Conservation (phyloP, 2,888 invertebrate species). For the Chloromyia formosa region DNA sequence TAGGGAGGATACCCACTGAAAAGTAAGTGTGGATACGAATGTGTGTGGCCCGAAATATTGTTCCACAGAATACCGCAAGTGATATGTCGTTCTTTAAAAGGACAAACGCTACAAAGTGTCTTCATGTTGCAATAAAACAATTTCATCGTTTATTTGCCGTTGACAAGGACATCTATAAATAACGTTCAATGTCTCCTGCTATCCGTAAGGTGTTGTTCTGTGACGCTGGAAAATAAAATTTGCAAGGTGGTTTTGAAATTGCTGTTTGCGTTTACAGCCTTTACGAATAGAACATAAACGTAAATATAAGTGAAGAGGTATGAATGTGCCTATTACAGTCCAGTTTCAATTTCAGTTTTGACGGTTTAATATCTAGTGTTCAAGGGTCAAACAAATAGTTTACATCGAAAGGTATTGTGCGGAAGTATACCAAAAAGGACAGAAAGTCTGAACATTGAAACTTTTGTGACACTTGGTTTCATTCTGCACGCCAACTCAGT, state of each 20-base stretch:
- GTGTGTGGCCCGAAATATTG: not conserved
- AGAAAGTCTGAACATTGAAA: no score
- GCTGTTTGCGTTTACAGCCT: no score
- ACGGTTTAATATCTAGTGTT: no score
- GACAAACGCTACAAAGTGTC: constrained; percentile 40
- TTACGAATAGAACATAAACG: no score
- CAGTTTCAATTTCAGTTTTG: no score
- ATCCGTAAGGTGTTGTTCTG: not conserved
- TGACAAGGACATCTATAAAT: constrained; percentile 23
- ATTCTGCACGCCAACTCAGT: no score
- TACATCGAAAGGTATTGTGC: no score
- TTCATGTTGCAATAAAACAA: constrained; percentile 37
- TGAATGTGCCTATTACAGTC: no score
- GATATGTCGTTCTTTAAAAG: constrained; percentile 20
- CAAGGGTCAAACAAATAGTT: no score
- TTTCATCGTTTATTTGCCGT: constrained; percentile 36
- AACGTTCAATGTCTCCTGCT: constrained; percentile 11
- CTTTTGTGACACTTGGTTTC: no score
- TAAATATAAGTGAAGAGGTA: no score
- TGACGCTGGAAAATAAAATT: not conserved
- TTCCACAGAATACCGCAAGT: not conserved
- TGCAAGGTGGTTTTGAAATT: not conserved
- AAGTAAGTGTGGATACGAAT: not conserved
- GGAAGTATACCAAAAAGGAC: no score
- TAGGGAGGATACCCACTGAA: not conserved